phyloP scores from a whole-genome alignment of 1,140 invertebrate genomes.

The Lucilia cuprina region DNA sequence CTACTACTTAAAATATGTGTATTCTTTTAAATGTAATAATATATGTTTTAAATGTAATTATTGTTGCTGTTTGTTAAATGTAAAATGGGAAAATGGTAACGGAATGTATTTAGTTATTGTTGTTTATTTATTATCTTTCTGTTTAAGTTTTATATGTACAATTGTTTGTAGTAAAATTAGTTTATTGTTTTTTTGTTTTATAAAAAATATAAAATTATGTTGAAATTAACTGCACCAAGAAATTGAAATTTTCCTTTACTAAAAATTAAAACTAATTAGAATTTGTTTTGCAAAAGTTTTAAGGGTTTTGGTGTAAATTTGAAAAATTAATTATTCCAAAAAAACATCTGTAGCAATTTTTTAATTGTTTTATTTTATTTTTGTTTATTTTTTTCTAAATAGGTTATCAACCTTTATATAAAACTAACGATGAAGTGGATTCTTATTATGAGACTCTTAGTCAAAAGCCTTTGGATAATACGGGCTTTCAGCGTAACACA shows the following conservation, averaged over 20 bases:
- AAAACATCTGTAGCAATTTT: not conserved
- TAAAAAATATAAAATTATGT: not conserved
- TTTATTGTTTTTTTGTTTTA: not conserved
- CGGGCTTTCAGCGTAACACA: conserved; percentile 53
- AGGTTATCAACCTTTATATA: conserved; percentile 63
- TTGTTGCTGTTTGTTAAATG: not conserved
- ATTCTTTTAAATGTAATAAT: not conserved
- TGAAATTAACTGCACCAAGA: not conserved
- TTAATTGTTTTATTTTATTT: not conserved
- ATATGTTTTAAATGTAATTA: not conserved
- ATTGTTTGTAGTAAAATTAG: too few species aligned
- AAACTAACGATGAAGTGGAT: conserved; percentile 40
- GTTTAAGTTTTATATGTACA: not conserved
- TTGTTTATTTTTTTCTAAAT: conserved; percentile 8
- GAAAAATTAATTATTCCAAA: not conserved
- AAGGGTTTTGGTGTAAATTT: conserved; percentile 19
- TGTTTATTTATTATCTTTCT: not conserved
- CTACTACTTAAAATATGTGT: not conserved
- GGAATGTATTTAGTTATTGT: not conserved
- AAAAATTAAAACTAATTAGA: not conserved
- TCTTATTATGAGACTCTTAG: conserved; percentile 36
- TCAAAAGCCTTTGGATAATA: not conserved
- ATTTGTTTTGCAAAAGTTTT: not conserved
- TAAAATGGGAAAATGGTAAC: not conserved
- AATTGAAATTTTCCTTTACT: not conserved